Conservation (phyloP, 1,140 invertebrate genomes). For the Pissodes strobi region DNA sequence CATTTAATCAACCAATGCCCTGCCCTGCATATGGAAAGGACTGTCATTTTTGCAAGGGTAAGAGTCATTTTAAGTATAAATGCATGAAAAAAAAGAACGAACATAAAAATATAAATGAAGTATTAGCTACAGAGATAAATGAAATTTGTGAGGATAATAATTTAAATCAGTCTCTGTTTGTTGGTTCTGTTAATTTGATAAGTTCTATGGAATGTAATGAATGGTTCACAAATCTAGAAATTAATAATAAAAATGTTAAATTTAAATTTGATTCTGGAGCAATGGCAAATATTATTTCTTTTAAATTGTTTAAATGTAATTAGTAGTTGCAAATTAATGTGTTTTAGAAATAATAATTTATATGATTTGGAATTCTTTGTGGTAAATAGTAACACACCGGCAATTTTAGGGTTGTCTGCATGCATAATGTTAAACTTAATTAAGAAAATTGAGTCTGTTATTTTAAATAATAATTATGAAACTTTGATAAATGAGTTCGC, state of each 20-base stretch:
- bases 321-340: background rate
- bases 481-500: too few relatives aligned
- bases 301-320: slow-evolving; percentile 6
- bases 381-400: slow-evolving; percentile 7
- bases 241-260: background rate
- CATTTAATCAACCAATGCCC: background rate
- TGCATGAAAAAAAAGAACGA: too few relatives aligned
- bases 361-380: slow-evolving; percentile 23
- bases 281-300: too few relatives aligned
- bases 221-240: background rate
- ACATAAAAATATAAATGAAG: too few relatives aligned
- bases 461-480: slow-evolving; percentile 6
- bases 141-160: too few relatives aligned
- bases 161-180: too few relatives aligned
- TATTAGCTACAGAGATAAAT: too few relatives aligned
- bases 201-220: background rate
- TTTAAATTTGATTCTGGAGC: slow-evolving; percentile 20
- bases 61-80: too few relatives aligned
- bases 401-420: slow-evolving; percentile 14
- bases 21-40: too few relatives aligned
- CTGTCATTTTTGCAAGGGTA: too few relatives aligned
- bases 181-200: too few relatives aligned
- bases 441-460: slow-evolving; percentile 1
- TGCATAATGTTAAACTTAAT: slow-evolving; percentile 27
- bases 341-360: background rate